A percentile compares a stretch with the other conserved stretches of the same genome.
Conservation (phyloP, 2,888 invertebrate species). For the Oxystoma pomonae region DNA sequence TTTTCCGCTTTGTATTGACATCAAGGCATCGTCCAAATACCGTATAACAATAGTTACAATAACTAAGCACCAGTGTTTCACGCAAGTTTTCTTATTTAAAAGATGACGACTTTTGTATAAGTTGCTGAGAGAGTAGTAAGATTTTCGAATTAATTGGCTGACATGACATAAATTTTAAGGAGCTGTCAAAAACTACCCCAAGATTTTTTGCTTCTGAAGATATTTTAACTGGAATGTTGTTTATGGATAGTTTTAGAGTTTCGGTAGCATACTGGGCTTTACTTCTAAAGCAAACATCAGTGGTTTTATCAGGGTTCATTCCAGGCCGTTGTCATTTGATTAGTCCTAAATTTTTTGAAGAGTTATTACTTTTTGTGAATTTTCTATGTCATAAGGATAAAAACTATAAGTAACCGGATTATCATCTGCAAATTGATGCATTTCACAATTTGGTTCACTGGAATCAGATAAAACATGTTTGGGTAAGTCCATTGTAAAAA, state of each 20-base stretch:
- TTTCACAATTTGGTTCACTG: background rate
- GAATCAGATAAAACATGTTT: background rate
- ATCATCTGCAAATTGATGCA: background rate
- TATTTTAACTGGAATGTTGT: background rate
- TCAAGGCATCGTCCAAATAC: background rate
- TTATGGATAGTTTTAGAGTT: background rate
- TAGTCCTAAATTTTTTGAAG: background rate
- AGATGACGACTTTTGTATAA: background rate
- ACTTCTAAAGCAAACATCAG: background rate
- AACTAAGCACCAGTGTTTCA: background rate
- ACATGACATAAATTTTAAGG: background rate
- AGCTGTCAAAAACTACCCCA: background rate
- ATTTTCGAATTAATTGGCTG: background rate
- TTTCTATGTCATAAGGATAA: background rate
- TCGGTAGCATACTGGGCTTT: background rate
- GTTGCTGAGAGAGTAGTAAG: background rate
- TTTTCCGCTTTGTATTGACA: background rate
- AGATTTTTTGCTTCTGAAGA: background rate
- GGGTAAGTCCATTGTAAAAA: background rate
- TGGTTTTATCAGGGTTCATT: background rate
- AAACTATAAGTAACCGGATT: background rate
- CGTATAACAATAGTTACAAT: background rate
- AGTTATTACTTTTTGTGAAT: background rate
- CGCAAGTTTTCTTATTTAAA: background rate
- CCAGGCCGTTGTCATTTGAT: background rate